Evolutionary conservation across 2,797 vertebrate species (phyloP), one percentile per base, ranked within the genome.

Genomic region (Typhlichthys eigenmanni): DNA sequence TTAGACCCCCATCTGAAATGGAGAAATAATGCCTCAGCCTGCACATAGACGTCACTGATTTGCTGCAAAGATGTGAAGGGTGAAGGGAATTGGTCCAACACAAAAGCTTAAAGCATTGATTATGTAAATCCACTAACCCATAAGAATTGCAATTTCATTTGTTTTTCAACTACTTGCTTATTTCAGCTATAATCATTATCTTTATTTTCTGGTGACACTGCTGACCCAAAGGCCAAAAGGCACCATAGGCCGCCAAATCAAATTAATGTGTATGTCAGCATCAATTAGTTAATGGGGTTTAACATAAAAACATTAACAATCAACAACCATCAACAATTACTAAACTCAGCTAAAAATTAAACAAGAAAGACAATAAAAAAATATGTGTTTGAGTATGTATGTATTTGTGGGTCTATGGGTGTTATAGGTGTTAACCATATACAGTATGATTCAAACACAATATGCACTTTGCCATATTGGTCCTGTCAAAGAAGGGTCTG

Each of bases 231-330:
- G 34, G 5, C 7, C 34, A 38, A 9, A 1, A 38, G 34, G 7
- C 34, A 38, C 6, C 8, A 9, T 6, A 38, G 8, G 8, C 8
- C 1, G 8, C 34, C 8, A 38, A 48, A 5, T 48, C 47, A 48
- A 48, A 48, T 48, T n/a, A 84, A 67, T 77, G 68, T 74, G 75
- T 74, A 75, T 29, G 24, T 80, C 76, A 77, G 53, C 73, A 64
- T 9, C 60, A 57, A 78, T 85, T 13, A 80, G 60, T 73, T 78
- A 59, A 66, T 76, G 74, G 66, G 79, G 76, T 74, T 83, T 72
- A 32, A 43, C 32, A 55, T 34, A 51, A 79, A 66, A 32, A 55
- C 32, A 55, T 34, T 54, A 79, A 66, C 60, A 76, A 78, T 88
- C 76, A 85, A 51, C 61, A 63, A 61, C 61, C 64, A 38, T 38